Conservation (phyloP, 35 echinoderm and acorn worm species). For the Ophiothrix spiculata region DNA sequence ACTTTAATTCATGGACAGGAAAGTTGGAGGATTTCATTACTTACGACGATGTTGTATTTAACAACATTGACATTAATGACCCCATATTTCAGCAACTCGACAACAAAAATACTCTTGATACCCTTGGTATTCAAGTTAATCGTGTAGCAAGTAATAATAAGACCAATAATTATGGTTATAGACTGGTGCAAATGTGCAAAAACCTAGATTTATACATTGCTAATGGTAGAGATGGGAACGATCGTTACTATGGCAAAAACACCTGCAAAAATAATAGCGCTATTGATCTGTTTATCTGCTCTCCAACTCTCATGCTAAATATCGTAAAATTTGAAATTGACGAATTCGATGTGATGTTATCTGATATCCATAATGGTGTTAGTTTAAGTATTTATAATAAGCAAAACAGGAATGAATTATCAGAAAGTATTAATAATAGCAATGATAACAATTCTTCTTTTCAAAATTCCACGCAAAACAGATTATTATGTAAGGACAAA, state of each 20-base stretch:
- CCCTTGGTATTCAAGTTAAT: conserved; percentile 1
- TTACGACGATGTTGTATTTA: neutral
- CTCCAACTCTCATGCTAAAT: neutral
- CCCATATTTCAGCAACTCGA: neutral
- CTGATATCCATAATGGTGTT: neutral
- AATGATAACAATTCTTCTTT: too few relatives aligned
- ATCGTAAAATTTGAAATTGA: neutral
- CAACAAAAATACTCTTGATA: conserved; percentile 18
- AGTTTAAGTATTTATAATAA: neutral
- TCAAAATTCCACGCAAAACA: too few relatives aligned
- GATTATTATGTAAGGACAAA: neutral
- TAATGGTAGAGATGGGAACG: conserved; percentile 12
- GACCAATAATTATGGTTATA: conserved; percentile 36
- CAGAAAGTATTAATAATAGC: neutral
- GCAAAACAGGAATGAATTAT: neutral
- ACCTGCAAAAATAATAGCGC: neutral
- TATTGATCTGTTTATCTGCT: neutral
- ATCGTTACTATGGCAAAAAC: neutral
- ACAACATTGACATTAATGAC: neutral
- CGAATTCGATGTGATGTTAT: neutral
- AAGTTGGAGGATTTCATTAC: conserved; percentile 16
- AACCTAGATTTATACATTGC: conserved; percentile 24
- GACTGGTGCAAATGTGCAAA: conserved; percentile 5
- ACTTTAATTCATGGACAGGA: conserved; percentile 21
- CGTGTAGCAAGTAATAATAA: neutral